Base-by-base conservation (phyloP, 2,113 vertebrate genomes). In the Xyliphius kryptos region DNA sequence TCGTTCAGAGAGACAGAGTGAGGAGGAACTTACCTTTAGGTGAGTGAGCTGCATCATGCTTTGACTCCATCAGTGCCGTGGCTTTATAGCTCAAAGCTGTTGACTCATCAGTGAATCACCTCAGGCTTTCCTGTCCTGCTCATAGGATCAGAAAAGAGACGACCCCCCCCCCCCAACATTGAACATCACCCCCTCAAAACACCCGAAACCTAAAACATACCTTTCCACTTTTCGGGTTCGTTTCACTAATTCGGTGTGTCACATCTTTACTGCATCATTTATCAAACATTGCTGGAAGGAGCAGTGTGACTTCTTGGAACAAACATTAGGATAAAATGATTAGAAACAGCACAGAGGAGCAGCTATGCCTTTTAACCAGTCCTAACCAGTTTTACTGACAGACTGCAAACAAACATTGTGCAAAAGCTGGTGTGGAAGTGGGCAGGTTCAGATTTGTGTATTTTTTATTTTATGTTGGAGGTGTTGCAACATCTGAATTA, bases 51-150 rank as follows among this genome's bases (percentile, higher is more conserved):
- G 69, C 72, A 26, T 66, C 66, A 71, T 69, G 57, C 41, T 55
- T 64, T 50, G 66, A 15, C 62, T 69, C 69, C 73, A 71, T 75
- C 66, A 71, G 69, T 61, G 65, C 61, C 32, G 46, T 46, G 71
- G 62, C 57, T 75, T 75, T 75, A 75, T 75, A 75, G 73, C 61
- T 66, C 57, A 58, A 69, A 53, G 66, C 41, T 66, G 69, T 71
- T 75, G 73, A 75, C 69, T 75, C 73, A 75, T 62, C 66, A 54
- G 26, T 75, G 73, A 75, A 75, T 75, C 73, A 75, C 66, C 69
- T 71, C 62, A 69, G 66, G 53, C 66, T 63, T 61, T 62, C 53
- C 61, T 58, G 48, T 41, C 48, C 51, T 26, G 44, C 43, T 70
- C 50, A 59, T 5, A 50, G 50, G 49, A 22, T 16, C 14, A 46